Evolutionary conservation across 1,140 invertebrate species (phyloP).

Genomic region (Caerostris darwini): DNA sequence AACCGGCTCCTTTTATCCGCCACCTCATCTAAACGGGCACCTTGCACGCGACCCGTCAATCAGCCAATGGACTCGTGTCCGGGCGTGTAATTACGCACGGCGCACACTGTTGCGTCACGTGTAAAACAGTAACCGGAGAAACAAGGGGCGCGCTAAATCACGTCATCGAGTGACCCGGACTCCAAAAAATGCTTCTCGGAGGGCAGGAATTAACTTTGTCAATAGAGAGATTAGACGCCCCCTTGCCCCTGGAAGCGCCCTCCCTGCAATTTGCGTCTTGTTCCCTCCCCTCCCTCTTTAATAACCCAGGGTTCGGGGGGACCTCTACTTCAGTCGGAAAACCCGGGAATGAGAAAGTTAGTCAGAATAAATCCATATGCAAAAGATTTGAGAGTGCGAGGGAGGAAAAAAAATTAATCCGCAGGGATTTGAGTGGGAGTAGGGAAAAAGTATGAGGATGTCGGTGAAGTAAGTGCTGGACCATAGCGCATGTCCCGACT

Average conservation of each 20-base stretch:
- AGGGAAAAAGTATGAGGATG: background rate
- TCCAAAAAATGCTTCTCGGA: conserved; percentile 61
- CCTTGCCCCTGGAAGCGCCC: background rate
- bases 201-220: conserved; percentile 76
- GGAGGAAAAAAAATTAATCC: background rate
- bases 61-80: conserved; percentile 25
- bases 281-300: background rate
- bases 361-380: conserved; percentile 75
- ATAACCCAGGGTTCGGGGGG: background rate
- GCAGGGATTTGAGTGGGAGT: background rate
- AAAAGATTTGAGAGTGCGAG: conserved; percentile 34
- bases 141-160: conserved; percentile 29
- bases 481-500: background rate
- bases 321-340: background rate
- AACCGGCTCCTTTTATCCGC: background rate
- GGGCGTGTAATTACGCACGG: conserved; percentile 64
- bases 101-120: conserved; percentile 52
- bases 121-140: conserved; percentile 75
- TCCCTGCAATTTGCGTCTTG: conserved; percentile 19
- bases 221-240: conserved; percentile 74
- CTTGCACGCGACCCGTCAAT: conserved; percentile 66
- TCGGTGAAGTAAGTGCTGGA: background rate
- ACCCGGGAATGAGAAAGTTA: conserved; percentile 42
- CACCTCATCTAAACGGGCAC: background rate
- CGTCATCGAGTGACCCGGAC: conserved; percentile 6